Evolutionary conservation across 2,888 invertebrate species (phyloP).

Genomic region (Psylliodes chrysocephalus): DNA sequence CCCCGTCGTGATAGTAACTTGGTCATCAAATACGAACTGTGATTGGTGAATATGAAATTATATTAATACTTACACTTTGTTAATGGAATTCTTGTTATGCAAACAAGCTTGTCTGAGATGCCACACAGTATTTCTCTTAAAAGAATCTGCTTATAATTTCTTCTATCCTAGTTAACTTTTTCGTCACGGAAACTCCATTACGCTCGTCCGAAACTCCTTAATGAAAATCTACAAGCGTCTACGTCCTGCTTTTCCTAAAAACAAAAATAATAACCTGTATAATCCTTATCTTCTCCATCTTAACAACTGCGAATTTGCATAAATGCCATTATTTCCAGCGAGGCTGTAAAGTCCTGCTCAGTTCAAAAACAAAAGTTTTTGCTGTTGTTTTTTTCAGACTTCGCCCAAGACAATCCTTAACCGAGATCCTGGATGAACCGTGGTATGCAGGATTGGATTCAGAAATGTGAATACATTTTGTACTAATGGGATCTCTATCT

Average conservation of each 20-base stretch:
- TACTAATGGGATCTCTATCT: no score
- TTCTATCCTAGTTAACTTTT: neutral
- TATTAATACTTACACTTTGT: no score
- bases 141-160: no score
- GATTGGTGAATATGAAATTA: no score
- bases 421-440: conserved; percentile 4
- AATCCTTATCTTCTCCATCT: conserved; percentile 30
- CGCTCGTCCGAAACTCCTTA: conserved; percentile 14
- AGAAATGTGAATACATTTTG: no score
- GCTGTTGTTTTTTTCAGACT: conserved; percentile 29
- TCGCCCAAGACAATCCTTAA: conserved; percentile 27
- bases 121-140: no score
- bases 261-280: conserved; percentile 33
- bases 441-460: neutral
- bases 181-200: conserved; percentile 22
- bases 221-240: conserved; percentile 23
- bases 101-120: no score
- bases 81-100: no score
- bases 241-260: conserved; percentile 11
- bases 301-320: conserved; percentile 36
- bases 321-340: conserved; percentile 37
- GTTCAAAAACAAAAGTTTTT: conserved; percentile 35
- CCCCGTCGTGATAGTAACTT: no score
- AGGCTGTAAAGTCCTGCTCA: conserved; percentile 32
- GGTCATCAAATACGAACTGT: no score